Conservation (phyloP, 2,113 vertebrate species). For the Coturnix japonica region DNA sequence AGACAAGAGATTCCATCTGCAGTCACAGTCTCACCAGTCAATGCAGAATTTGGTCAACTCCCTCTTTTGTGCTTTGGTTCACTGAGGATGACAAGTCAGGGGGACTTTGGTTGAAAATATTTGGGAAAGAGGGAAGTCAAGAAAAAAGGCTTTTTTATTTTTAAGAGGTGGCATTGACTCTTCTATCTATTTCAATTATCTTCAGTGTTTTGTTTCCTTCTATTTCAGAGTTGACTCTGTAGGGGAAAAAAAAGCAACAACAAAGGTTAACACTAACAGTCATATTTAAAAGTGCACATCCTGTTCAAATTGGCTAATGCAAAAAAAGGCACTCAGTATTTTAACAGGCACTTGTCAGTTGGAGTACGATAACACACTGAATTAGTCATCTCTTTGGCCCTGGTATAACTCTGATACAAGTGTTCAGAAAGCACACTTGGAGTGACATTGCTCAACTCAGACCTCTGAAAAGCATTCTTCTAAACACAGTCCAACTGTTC, state of each 20-base stretch:
- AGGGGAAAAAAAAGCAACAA: background rate
- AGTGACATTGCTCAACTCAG: background rate
- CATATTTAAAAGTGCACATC: background rate
- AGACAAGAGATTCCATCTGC: slow-evolving; percentile 12
- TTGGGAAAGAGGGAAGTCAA: slow-evolving; percentile 40
- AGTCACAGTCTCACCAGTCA: slow-evolving; percentile 40
- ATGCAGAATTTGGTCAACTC: slow-evolving; percentile 16
- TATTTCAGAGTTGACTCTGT: slow-evolving; percentile 79
- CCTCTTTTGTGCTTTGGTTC: slow-evolving; percentile 61
- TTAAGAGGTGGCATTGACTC: slow-evolving; percentile 88
- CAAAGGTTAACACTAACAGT: background rate
- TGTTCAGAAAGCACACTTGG: background rate
- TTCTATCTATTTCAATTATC: slow-evolving; percentile 86
- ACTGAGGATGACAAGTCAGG: slow-evolving; percentile 39
- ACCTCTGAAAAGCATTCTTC: background rate
- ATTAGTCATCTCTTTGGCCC: slow-evolving; percentile 4
- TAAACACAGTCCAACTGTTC: background rate
- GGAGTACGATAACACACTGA: background rate
- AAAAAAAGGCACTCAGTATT: background rate
- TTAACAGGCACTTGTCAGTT: background rate
- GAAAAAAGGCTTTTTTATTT: slow-evolving; percentile 35
- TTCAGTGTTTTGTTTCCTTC: slow-evolving; percentile 83
- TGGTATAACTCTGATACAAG: background rate
- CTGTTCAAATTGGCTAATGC: background rate
- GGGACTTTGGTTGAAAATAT: slow-evolving; percentile 41